Evolutionary conservation across 2,797 vertebrate genomes (phyloP).

Genomic region (Neopelma chrysocephalum): DNA sequence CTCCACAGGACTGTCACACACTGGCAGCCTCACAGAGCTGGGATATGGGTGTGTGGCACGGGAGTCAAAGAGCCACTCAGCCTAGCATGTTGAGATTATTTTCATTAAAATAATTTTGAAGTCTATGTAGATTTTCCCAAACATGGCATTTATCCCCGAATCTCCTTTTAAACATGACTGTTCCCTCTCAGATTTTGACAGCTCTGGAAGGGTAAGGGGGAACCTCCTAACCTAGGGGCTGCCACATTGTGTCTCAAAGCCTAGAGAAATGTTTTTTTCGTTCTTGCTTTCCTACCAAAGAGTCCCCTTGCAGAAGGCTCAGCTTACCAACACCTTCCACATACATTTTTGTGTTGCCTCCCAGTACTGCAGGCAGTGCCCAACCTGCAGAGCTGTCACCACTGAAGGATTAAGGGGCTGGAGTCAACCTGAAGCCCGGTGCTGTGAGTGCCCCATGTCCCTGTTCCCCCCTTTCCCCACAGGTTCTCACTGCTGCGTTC

Average conservation of each 20-base stretch:
- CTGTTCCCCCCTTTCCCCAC: fast-evolving
- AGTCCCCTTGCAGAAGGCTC: not conserved
- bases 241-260: not conserved
- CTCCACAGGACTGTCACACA: not conserved
- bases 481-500: not conserved
- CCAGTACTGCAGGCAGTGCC: not conserved
- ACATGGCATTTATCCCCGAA: not conserved
- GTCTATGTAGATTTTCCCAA: not conserved
- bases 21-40: not conserved
- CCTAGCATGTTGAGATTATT: not conserved
- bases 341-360: fast-evolving
- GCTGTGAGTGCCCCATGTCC: not conserved
- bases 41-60: fast-evolving
- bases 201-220: not conserved
- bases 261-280: not conserved
- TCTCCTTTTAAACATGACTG: not conserved
- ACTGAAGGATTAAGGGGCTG: not conserved
- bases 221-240: fast-evolving
- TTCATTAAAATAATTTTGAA: not conserved
- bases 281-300: not conserved
- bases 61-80: not conserved
- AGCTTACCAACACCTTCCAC: not conserved
- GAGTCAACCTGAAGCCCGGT: not conserved
- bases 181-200: not conserved
- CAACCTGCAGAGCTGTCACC: not conserved